Conservation (phyloP, 2,797 vertebrate species). For the Uromys caudimaculatus region DNA sequence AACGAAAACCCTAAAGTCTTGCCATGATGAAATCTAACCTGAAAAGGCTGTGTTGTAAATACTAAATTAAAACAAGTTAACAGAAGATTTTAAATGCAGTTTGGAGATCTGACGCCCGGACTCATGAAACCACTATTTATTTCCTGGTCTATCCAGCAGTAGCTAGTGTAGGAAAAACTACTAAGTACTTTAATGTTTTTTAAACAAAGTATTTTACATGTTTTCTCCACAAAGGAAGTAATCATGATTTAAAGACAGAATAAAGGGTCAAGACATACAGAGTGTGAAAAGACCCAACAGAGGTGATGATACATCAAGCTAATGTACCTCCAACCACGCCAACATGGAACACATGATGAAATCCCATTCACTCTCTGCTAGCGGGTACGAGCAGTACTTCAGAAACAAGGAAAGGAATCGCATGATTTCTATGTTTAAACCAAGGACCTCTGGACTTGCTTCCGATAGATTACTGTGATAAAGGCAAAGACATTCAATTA, state of each 20-base stretch:
- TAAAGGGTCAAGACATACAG: not conserved
- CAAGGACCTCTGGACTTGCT: slow-evolving; percentile 89
- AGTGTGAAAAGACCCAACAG: not conserved
- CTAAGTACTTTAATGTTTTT: not conserved
- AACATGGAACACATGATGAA: slow-evolving; percentile 97
- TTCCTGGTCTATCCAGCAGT: not conserved
- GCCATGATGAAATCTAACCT: not conserved
- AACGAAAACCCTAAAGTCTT: not conserved
- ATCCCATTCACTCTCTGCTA: slow-evolving; percentile 94
- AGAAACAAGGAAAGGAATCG: slow-evolving; percentile 93
- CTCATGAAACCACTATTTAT: not conserved
- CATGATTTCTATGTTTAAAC: slow-evolving; percentile 95
- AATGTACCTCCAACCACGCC: slow-evolving; percentile 95
- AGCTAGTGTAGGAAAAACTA: not conserved
- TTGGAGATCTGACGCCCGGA: not conserved
- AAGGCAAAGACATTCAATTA: slow-evolving; percentile 65
- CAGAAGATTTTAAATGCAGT: not conserved
- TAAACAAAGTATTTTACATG: not conserved
- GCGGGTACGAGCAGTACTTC: slow-evolving; percentile 86
- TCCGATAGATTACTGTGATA: slow-evolving; percentile 91
- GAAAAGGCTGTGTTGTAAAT: not conserved
- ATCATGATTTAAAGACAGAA: not conserved
- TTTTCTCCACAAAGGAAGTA: not conserved
- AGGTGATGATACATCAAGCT: not conserved
- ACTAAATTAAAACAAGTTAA: not conserved